phyloP scores from a whole-genome alignment of 2,113 vertebrate genomes.

The Sarotherodon lohbergeri region DNA sequence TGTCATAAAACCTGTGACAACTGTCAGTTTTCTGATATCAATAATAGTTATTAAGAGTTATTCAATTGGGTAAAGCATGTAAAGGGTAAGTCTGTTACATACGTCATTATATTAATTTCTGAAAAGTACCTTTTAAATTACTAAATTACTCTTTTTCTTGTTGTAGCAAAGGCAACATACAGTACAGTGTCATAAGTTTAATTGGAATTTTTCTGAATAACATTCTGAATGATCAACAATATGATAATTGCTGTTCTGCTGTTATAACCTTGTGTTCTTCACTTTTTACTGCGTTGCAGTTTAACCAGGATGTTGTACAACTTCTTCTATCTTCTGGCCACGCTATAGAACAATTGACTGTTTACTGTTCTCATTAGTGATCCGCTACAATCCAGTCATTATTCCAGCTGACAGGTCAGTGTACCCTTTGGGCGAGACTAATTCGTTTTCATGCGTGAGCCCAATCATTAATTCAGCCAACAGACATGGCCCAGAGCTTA shows the following conservation, averaged over 20 bases:
- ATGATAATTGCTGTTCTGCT: background rate
- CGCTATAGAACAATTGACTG: conserved; percentile 47
- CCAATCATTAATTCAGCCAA: conserved; percentile 59
- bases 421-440: conserved; percentile 51
- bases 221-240: background rate
- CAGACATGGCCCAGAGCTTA: conserved; percentile 50
- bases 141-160: background rate
- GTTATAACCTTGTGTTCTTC: background rate
- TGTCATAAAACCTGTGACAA: background rate
- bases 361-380: conserved; percentile 66
- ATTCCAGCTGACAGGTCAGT: conserved; percentile 66
- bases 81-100: background rate
- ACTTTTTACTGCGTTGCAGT: background rate
- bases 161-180: background rate
- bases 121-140: background rate
- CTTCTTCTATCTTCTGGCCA: conserved; percentile 25
- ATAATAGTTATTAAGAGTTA: background rate
- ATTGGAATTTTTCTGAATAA: background rate
- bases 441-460: conserved; percentile 48
- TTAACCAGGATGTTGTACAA: background rate
- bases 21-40: background rate
- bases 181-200: background rate
- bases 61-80: background rate
- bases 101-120: background rate
- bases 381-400: conserved; percentile 51